Evolutionary conservation across 2,113 vertebrate species (phyloP).

Genomic region (Hyaena hyaena): DNA sequence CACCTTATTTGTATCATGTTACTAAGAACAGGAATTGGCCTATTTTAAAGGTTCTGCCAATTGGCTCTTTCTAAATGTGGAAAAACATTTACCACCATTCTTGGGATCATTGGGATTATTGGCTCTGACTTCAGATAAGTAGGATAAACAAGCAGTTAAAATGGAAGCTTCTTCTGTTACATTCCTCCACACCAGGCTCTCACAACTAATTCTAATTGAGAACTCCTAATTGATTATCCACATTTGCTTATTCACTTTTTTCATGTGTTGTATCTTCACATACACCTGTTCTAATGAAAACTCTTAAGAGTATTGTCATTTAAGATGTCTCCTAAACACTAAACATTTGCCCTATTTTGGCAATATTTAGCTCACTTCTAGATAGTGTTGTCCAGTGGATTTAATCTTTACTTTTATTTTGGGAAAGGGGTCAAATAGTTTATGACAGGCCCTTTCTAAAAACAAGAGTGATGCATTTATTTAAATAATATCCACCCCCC

Average conservation of each 20-base stretch:
- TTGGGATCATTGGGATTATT: conserved; percentile 36
- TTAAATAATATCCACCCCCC: neutral
- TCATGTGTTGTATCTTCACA: neutral
- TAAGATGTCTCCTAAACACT: neutral
- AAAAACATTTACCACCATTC: conserved; percentile 54
- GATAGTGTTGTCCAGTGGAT: neutral
- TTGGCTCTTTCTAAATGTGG: conserved; percentile 56
- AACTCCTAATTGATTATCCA: neutral
- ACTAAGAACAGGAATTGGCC: neutral
- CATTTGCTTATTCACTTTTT: neutral
- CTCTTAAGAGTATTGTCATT: neutral
- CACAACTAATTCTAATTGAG: neutral
- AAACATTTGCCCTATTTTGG: conserved; percentile 3
- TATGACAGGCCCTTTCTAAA: neutral
- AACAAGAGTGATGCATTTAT: neutral
- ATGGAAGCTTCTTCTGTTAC: conserved; percentile 18
- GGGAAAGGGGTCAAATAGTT: neutral
- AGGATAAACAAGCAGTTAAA: conserved; percentile 11
- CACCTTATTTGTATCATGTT: neutral
- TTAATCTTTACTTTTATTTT: conserved; percentile 49
- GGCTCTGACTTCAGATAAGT: conserved; percentile 35
- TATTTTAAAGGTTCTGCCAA: conserved; percentile 7
- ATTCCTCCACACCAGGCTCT: neutral
- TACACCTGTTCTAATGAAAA: neutral
- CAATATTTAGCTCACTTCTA: neutral